Evolutionary conservation across 2,888 invertebrate species (phyloP).

Genomic region (Xanthia icteritia): DNA sequence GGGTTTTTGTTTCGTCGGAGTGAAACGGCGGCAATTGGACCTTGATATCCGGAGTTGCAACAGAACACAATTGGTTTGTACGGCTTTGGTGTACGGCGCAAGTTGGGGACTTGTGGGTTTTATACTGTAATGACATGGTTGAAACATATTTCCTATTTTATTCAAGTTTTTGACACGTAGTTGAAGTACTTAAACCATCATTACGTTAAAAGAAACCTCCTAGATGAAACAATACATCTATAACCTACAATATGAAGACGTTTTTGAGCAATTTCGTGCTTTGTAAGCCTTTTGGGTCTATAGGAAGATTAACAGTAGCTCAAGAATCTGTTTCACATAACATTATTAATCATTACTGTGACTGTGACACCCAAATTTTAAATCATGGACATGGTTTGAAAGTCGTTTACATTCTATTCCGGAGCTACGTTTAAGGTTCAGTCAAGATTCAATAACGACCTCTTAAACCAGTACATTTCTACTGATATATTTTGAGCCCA

Average conservation of each 20-base stretch:
- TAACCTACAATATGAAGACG: neutral
- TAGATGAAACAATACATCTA: neutral
- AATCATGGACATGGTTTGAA: constrained; percentile 35
- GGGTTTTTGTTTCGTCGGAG: constrained; percentile 84
- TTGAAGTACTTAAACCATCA: too few relatives aligned
- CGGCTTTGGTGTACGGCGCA: constrained; percentile 61
- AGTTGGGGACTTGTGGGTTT: constrained; percentile 65
- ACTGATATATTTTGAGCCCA: constrained; percentile 26
- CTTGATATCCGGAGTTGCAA: constrained; percentile 89
- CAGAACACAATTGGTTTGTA: constrained; percentile 72
- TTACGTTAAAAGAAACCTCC: neutral
- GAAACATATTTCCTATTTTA: neutral
- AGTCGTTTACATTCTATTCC: constrained; percentile 43
- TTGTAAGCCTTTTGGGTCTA: neutral
- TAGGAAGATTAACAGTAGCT: constrained; percentile 2
- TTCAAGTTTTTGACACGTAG: neutral
- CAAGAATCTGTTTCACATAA: constrained; percentile 5
- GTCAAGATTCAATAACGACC: neutral
- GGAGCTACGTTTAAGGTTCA: neutral
- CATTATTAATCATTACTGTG: neutral
- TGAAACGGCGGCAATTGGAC: constrained; percentile 88
- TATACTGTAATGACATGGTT: neutral
- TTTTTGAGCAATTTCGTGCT: neutral
- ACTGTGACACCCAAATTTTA: constrained; percentile 26
- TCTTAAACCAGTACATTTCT: constrained; percentile 23